Evolutionary conservation across 2,113 vertebrate species (phyloP).

Genomic region (Seriola aureovittata): DNA sequence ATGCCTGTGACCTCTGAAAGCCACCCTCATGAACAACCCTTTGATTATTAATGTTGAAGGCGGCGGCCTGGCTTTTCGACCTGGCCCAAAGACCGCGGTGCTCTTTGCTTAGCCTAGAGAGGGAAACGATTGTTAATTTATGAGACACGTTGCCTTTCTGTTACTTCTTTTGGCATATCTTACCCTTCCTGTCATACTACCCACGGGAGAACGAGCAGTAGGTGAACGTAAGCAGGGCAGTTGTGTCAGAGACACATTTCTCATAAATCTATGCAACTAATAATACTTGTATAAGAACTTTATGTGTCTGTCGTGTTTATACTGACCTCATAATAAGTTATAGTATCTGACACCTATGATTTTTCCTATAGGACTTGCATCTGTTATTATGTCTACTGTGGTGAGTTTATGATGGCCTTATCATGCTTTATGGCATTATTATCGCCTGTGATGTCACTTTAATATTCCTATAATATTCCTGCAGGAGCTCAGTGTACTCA

Average conservation of each 20-base stretch:
- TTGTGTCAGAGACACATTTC: neutral
- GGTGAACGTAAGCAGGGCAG: neutral
- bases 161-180: constrained; percentile 43
- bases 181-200: neutral
- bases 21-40: constrained; percentile 55
- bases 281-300: neutral
- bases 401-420: constrained; percentile 5
- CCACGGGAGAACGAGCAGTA: neutral
- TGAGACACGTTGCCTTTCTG: constrained; percentile 46
- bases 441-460: neutral
- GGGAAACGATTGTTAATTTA: constrained; percentile 63
- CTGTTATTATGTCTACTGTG: constrained; percentile 1
- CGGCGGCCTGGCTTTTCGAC: constrained; percentile 44
- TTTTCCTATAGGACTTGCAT: neutral
- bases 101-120: constrained; percentile 45
- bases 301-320: neutral
- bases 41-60: constrained; percentile 73
- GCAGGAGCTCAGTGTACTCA: neutral
- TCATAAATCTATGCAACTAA: neutral
- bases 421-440: constrained; percentile 12
- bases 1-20: constrained; percentile 60
- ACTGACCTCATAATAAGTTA: neutral
- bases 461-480: constrained; percentile 28
- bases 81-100: constrained; percentile 11
- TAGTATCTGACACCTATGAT: neutral